These are phyloP conservation scores for Temnothorax curvispinosus DNA, from an alignment of 1,140 invertebrate species.

Conservation along the genomic window DNA sequence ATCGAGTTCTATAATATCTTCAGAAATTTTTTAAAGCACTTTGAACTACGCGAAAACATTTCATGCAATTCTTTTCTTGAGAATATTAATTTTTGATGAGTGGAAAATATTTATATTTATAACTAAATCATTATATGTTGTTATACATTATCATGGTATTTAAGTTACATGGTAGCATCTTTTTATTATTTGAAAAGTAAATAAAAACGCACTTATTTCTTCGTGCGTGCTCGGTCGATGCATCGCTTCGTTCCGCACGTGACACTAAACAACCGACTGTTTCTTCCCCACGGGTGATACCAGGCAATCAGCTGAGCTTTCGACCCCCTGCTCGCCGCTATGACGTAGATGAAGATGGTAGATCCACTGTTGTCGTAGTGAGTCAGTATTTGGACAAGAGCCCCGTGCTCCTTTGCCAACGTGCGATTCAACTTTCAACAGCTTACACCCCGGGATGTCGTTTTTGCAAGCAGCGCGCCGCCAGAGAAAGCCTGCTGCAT, in stretches of 20 bases:
- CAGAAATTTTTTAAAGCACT: not conserved
- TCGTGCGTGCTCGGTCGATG: constrained; percentile 6
- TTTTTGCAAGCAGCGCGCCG: constrained; percentile 21
- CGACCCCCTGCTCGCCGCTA: constrained; percentile 55
- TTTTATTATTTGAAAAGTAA: not conserved
- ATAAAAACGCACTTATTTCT: not conserved
- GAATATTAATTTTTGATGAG: not conserved
- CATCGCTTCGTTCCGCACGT: not conserved
- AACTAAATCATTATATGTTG: not conserved
- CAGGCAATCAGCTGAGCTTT: constrained; percentile 66
- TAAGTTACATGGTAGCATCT: not conserved
- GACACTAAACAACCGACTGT: constrained; percentile 61
- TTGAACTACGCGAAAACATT: not conserved
- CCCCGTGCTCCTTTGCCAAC: constrained; percentile 61
- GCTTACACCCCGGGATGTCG: constrained; percentile 39
- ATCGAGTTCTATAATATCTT: not conserved
- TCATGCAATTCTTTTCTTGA: not conserved
- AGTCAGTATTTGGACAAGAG: constrained; percentile 84
- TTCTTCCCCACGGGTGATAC: constrained; percentile 57
- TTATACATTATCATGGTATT: not conserved
- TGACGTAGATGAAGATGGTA: constrained; percentile 64
- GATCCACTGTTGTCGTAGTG: constrained; percentile 81
- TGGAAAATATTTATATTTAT: not conserved
- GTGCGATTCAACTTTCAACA: constrained; percentile 67
- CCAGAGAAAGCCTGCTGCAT: not conserved